phyloP scores from a whole-genome alignment of 1,140 invertebrate genomes.

The Drosophila fuyamai region DNA sequence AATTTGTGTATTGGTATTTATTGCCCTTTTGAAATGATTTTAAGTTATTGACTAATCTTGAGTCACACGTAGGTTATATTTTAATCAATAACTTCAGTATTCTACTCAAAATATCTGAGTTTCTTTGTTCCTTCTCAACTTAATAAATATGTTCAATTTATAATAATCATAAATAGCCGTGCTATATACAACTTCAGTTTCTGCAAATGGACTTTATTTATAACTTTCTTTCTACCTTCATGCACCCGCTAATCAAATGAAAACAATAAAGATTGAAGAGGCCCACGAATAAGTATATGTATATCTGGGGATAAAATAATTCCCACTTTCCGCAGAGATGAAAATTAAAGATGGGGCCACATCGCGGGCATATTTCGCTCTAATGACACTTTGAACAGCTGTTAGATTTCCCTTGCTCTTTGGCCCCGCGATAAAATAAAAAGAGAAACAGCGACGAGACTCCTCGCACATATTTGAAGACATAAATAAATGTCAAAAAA shows the following conservation, averaged over 20 bases:
- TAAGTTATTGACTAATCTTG: too few species aligned
- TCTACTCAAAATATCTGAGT: too few species aligned
- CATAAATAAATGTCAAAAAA: constrained; percentile 85
- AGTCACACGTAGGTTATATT: too few species aligned
- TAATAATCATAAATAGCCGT: not conserved
- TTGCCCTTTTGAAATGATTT: too few species aligned
- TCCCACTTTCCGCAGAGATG: constrained; percentile 10
- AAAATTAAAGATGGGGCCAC: constrained; percentile 8
- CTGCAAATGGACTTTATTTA: not conserved
- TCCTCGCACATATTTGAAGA: constrained; percentile 78
- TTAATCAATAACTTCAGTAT: too few species aligned
- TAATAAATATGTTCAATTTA: not conserved
- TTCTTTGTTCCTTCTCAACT: too few species aligned
- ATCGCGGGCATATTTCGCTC: constrained; percentile 56
- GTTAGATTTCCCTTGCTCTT: constrained; percentile 66
- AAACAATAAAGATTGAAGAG: constrained; percentile 15
- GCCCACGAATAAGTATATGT: not conserved
- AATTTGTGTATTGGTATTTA: too few species aligned
- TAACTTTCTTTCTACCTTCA: not conserved
- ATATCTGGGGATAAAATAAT: constrained; percentile 9
- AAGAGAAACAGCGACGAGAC: not conserved
- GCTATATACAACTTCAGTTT: too few species aligned
- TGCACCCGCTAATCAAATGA: constrained; percentile 14
- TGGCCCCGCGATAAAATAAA: constrained; percentile 8
- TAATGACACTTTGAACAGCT: constrained; percentile 80